Evolutionary conservation across 2,113 vertebrate genomes (phyloP), one percentile per base, ranked within the genome.

Genomic region (Nyctereutes procyonoides): DNA sequence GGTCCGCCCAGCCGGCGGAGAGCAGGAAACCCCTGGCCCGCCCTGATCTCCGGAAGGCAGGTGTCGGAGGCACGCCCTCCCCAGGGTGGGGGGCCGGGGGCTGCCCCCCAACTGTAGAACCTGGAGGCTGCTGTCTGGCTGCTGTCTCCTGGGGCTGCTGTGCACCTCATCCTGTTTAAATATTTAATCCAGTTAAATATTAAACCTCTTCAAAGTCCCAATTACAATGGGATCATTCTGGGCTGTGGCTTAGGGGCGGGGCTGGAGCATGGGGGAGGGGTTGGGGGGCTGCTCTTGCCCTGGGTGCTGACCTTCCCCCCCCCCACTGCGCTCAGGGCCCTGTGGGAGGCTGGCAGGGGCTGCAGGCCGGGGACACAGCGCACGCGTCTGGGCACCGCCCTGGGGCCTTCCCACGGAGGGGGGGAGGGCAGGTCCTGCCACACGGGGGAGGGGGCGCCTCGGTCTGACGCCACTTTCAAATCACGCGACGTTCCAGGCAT

Each of bases 111-210:
- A 15, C 43, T 81, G 67, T 51, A 73, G 74, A 48, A 30, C 60
- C 12, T 7, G 58, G 58, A 30, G 51, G 14, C 71, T 9, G 1
- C 65, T 3, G 13, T 74, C 69, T 55, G 51, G 14, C 71, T 9
- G 1, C 65, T 3, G 13, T 74, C 69, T 55, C 93, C 83, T 10
- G 1, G 16, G 51, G 55, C 24, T 4, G 1, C 84, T 5, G 0
- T 0, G 5, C 13, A 74, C 62, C 92, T 76, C 2, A 19, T n/a
- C 84, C 97, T 97, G 94, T 98, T 98, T 90, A 97, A 97, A 97
- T 96, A 95, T 97, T 96, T 96, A 94, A 96, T 93, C 74, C 90
- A 15, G 94, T 97, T 98, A 98, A 98, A 98, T 96, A 97, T 97
- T 98, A 98, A 98, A 97, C 96, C 38, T 97, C 90, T 87, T 98